Conservation (phyloP, 1,140 invertebrate genomes). For the Bathynomus jamesi region DNA sequence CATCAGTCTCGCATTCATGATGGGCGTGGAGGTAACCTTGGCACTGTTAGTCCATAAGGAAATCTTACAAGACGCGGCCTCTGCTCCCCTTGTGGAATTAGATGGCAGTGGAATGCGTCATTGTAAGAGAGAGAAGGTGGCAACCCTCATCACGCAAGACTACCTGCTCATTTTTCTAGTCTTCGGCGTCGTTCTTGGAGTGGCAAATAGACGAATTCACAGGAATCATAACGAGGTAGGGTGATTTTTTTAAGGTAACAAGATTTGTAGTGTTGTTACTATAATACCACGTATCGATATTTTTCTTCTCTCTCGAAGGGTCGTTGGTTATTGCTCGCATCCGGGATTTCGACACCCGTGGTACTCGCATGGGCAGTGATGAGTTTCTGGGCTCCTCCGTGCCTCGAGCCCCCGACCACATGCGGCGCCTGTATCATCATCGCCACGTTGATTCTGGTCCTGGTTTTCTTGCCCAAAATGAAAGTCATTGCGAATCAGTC, state of each 20-base stretch:
- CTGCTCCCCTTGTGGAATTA: slow-evolving; percentile 13
- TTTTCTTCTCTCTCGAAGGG: slow-evolving; percentile 9
- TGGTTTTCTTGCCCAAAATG: slow-evolving; percentile 26
- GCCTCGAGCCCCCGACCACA: slow-evolving; percentile 21
- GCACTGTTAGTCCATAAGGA: slow-evolving; percentile 18
- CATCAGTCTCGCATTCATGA: slow-evolving; percentile 19
- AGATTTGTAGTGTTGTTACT: too few species aligned
- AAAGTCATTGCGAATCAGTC: too few species aligned
- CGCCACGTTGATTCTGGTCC: slow-evolving; percentile 12
- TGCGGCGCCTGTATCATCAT: slow-evolving; percentile 17
- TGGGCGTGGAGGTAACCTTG: slow-evolving; percentile 16
- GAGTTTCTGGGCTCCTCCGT: slow-evolving; percentile 16
- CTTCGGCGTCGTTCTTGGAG: slow-evolving; percentile 10
- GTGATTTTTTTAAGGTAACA: too few species aligned
- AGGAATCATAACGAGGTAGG: slow-evolving; percentile 32
- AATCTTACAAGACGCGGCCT: neutral
- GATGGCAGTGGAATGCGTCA: slow-evolving; percentile 5
- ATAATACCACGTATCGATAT: too few species aligned
- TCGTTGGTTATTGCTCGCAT: slow-evolving; percentile 17
- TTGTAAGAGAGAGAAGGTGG: slow-evolving; percentile 15
- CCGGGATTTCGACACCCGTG: slow-evolving; percentile 20
- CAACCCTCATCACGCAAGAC: slow-evolving; percentile 17
- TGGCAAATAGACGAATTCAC: slow-evolving; percentile 18
- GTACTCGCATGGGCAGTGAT: slow-evolving; percentile 21
- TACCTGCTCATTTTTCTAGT: slow-evolving; percentile 18